phyloP scores from a whole-genome alignment of 2,113 vertebrate genomes.

The Anguilla japonica region DNA sequence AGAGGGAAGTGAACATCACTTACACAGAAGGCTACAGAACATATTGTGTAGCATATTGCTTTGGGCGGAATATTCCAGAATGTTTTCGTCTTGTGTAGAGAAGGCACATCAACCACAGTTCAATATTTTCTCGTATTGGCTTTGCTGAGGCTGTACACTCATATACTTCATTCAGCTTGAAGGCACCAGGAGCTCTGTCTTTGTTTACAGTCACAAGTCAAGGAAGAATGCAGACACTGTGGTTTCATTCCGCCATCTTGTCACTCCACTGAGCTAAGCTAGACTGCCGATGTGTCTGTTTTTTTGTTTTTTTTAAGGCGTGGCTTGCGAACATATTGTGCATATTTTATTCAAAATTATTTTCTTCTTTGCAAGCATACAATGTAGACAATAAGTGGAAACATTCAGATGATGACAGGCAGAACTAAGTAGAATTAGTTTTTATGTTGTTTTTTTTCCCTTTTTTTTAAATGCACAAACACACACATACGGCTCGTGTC shows the following conservation, averaged over 20 bases:
- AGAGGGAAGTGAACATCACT: background rate
- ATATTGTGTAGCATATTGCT: slow-evolving; percentile 57
- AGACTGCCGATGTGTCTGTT: background rate
- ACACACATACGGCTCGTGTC: background rate
- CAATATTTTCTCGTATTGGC: slow-evolving; percentile 43
- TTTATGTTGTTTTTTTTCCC: no score
- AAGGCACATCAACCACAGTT: slow-evolving; percentile 36
- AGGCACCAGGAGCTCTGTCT: background rate
- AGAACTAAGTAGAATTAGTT: background rate
- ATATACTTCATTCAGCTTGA: background rate
- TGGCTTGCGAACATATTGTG: background rate
- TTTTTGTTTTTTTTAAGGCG: background rate
- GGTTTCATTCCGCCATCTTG: background rate
- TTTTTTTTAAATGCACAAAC: background rate
- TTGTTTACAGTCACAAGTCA: background rate
- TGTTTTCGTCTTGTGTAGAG: slow-evolving; percentile 25
- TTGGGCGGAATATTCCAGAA: slow-evolving; percentile 32
- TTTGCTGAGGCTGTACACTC: slow-evolving; percentile 25
- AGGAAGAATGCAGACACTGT: background rate
- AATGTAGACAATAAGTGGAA: background rate
- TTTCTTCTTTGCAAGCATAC: background rate
- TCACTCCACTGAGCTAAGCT: background rate
- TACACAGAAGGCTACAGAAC: slow-evolving; percentile 35
- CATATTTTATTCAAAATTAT: background rate
- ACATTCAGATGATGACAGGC: background rate